Base-by-base conservation (phyloP, 2,888 invertebrate species). In the Prenolepis imparis region DNA sequence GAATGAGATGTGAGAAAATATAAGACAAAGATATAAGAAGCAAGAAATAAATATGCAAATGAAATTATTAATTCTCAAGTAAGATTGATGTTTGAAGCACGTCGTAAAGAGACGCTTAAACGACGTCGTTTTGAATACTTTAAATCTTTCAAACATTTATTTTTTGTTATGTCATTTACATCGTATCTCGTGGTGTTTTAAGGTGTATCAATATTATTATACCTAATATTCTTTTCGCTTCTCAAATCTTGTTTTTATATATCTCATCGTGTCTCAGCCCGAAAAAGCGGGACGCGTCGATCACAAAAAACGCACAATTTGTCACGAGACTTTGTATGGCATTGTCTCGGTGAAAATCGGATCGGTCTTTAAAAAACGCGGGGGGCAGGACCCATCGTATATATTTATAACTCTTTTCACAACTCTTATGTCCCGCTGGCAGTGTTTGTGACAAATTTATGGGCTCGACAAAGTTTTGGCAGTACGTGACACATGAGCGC, bases 351-450 rank as follows among this genome's bases (percentile, higher is more conserved):
- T 59, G 52, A 59, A 44, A 81, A 61, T 68, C 72, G 39, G 39
- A 83, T 39, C 44, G 32, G 39, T 57, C 59, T 28, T 28, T 41
- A 81, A 52, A 48, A 81, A n/a, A 80, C 66, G 70, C 75, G 68
- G 52, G 36, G 67, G 67, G 39, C 64, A 21, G 18, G 32, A 44
- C 15, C 24, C 21, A 5, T 32, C 24, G 41, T 57, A 48, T 57
- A 48, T 74, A n/a, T 52, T 52, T 52, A 36, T 36, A n/a, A n/a
- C 32, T 66, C 24, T 70, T 72, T 57, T 81, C 57, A 59, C 72
- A 36, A 36, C 36, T 36, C 73, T 74, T 57, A 83, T 48, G 32
- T 80, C 82, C 80, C 66, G 82, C 41, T 89, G 89, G 89, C 89
- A 89, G 89, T 89, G 84, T 68, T 68, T 85, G 68, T 32, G 36